Evolutionary conservation across 2,113 vertebrate species (phyloP), one percentile per base, ranked within the genome.

Genomic region (Bubo scandiacus): DNA sequence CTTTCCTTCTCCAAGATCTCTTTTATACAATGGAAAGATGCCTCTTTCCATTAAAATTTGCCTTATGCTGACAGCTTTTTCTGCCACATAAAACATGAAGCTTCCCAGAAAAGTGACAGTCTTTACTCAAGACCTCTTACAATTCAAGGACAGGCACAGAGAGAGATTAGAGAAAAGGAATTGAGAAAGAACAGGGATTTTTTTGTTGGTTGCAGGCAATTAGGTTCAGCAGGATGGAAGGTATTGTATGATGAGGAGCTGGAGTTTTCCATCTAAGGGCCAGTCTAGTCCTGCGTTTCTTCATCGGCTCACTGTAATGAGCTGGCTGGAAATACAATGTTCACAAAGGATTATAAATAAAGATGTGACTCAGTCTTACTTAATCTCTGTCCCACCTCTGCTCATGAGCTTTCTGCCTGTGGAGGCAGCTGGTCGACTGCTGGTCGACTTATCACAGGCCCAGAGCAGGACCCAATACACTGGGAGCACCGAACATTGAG

Each of bases 401-500:
- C 29, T 67, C 17, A 23, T 4, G 10, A 89, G 47, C 38, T 84
- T 74, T n/a, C 59, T 89, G 30, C 3, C 2, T 58, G 34, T 38
- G 49, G 54, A 78, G 54, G 29, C 90, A 81, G 36, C 17, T 78
- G 40, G 30, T 84, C 52, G 5, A 45, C 15, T 51, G 36, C 17
- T 78, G 40, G 30, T 85, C 66, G 5, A 49, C 15, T 51, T 45
- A 23, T 1, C 12, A 8, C 3, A 16, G 49, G 43, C 13, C 22
- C 26, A 34, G 27, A 82, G 54, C 30, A 80, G 43, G 29, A 88
- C 49, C 25, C 2, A 1, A 6, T 12, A 32, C 5, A 22, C 19
- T 15, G 12, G 19, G 38, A 86, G 54, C 58, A 47, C 27, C 0
- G 1, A 25, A 49, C 10, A 42, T 2, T 7, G 16, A 38, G 23